Evolutionary conservation across 2,888 invertebrate genomes (phyloP).

Genomic region (Melanchra persicariae): DNA sequence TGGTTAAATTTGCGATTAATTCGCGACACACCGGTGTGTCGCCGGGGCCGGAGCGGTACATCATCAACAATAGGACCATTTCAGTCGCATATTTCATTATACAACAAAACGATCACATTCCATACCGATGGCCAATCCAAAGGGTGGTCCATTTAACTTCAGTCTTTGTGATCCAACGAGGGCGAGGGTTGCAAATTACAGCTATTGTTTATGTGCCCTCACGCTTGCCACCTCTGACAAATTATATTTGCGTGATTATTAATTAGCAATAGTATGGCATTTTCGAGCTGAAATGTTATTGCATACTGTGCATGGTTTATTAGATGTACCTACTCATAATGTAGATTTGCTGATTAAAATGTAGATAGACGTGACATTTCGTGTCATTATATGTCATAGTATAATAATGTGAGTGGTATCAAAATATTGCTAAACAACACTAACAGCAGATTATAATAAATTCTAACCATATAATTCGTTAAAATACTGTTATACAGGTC

Average conservation of each 20-base stretch:
- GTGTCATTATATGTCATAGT: no score
- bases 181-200: slow-evolving; percentile 69
- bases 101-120: slow-evolving; percentile 55
- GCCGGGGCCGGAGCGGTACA: no score
- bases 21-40: no score
- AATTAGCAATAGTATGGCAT: slow-evolving; percentile 33
- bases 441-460: no score
- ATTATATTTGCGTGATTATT: slow-evolving; percentile 60
- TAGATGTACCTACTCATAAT: slow-evolving; percentile 23
- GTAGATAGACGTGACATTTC: no score
- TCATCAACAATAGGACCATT: slow-evolving; percentile 13
- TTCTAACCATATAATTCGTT: no score
- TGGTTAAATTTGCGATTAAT: no score
- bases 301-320: slow-evolving; percentile 16
- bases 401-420: no score
- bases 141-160: slow-evolving; percentile 68
- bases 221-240: slow-evolving; percentile 60
- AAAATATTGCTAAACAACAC: no score
- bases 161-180: slow-evolving; percentile 69
- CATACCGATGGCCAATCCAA: slow-evolving; percentile 29
- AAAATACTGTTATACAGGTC: no score
- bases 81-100: slow-evolving; percentile 41
- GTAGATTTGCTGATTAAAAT: slow-evolving; percentile 3
- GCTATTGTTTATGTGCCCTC: slow-evolving; percentile 71
- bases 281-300: slow-evolving; percentile 25